Base-by-base conservation (phyloP, 2,113 vertebrate species). In the Hydrolagus affinis region DNA sequence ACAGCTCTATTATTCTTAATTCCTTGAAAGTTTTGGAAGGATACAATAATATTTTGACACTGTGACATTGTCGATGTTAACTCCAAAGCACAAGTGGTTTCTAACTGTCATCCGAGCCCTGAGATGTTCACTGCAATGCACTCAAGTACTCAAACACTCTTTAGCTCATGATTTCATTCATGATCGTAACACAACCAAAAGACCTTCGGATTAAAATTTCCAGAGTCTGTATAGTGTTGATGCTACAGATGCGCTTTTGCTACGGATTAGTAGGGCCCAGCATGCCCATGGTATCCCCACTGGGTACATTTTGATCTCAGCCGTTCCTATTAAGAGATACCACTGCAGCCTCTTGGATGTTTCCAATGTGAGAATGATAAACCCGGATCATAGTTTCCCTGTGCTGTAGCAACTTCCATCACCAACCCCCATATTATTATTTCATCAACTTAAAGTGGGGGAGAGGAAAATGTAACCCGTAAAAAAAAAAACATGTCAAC, bases 1-100 rank as follows among this genome's bases (percentile, higher is more conserved):
- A 66, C 78, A 83, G 78, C 78, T 32, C 78, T 68, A 83, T 83
- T 83, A 66, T 83, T 83, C 78, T 83, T 83, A 83, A 83, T 83
- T 83, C 78, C 62, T 83, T 83, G 78, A 83, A 83, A 83, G 73
- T 83, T n/a, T 66, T 68, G 60, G 25, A 68, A 83, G 78, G 62
- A 68, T 66, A 66, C 60, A 60, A 68, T 83, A 83, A 83, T 83
- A 83, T 83, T 83, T 83, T 83, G 78, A 83, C 78, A 83, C 66
- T 23, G 10, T 64, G 59, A 83, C 14, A 64, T 30, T 83, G 60
- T 83, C 62, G 66, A 83, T 83, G 60, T 28, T 23, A 83, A 32
- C 25, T 66, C 25, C 60, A 64, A 83, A 66, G 78, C 60, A 68
- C 78, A 83, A 83, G 62, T 83, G 60, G 78, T 83, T 80, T 83